Evolutionary conservation across 2,888 invertebrate genomes (phyloP), one percentile per base, ranked within the genome.

Genomic region (Didymodactylos carnosus): DNA sequence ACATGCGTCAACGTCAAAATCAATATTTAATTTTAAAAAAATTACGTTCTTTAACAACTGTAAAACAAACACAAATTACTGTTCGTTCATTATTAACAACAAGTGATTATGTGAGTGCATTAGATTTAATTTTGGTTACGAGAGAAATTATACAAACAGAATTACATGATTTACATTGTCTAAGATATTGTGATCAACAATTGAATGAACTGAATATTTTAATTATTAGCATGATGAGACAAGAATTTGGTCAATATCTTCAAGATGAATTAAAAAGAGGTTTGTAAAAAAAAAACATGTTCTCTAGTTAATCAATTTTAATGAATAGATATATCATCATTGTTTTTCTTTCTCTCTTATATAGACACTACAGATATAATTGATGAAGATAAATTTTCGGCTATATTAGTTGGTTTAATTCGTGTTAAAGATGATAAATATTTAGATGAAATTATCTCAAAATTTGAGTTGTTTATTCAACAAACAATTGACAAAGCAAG

Each of bases 21-120:
- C 71, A 51, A 46, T 25, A 43, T 3, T 27, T 39, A 46, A n/a
- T 49, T 43, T 40, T 46, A 23, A 35, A 49, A 11, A 78, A 86
- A 86, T 84, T 95, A 69, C 91, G 91, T 81, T 84, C 94, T 75
- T 94, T 97, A 89, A 88, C 90, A 11, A 94, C 93, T 6, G 93
- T 97, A 13, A 90, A 94, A 82, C 95, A 98, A 85, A 95, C 97
- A 25, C 98, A 98, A 82, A 92, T 94, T 1, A 95, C 93, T 84
- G 90, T 98, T 79, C 98, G 98, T 82, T 86, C 94, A 73, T 85
- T 97, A 71, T 86, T 98, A 69, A 92, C 94, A 76, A 92, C 92
- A 14, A 92, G 92, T 76, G 97, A 98, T 84, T 98, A 94, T 86
- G 94, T 94, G 46, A 94, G 92, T 51, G 97, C 97, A 1, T 86